Evolutionary conservation across 2,797 vertebrate species (phyloP).

Genomic region (Neosalanx taihuensis): DNA sequence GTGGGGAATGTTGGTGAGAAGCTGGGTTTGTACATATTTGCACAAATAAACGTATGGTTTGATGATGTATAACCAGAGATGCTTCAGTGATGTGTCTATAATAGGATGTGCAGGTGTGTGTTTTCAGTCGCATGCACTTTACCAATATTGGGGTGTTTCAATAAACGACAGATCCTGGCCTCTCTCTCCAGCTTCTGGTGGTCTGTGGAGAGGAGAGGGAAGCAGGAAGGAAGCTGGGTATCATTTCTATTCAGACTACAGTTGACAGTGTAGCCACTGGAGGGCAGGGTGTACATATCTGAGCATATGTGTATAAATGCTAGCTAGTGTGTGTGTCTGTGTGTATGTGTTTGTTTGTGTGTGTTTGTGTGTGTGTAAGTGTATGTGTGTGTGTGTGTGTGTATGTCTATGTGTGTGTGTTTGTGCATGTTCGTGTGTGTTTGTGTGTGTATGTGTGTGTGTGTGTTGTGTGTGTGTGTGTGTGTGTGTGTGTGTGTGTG

Average conservation of each 20-base stretch:
- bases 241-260: neutral
- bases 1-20: neutral
- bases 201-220: slow-evolving; percentile 69
- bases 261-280: neutral
- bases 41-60: too few species aligned
- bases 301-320: slow-evolving; percentile 14
- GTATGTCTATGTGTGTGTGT: neutral
- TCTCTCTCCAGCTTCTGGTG: slow-evolving; percentile 98
- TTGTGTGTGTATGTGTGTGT: neutral
- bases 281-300: slow-evolving; percentile 1
- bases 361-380: slow-evolving; percentile 22
- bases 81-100: slow-evolving; percentile 1
- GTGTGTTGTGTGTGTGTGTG: slow-evolving; percentile 21
- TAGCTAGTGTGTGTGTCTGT: neutral
- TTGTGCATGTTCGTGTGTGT: neutral
- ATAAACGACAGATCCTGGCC: slow-evolving; percentile 92
- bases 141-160: slow-evolving; percentile 97
- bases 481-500: slow-evolving; percentile 13
- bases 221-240: neutral
- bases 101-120: neutral
- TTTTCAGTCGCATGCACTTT: slow-evolving; percentile 52
- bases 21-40: too few species aligned
- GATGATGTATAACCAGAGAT: too few species aligned
- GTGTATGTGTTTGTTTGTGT: slow-evolving; percentile 18
- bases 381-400: slow-evolving; percentile 21